Percentiles rank a stretch among this genome's conserved stretches.
Conservation (phyloP, 1,140 invertebrate species). For the Archivesica marissinica region DNA sequence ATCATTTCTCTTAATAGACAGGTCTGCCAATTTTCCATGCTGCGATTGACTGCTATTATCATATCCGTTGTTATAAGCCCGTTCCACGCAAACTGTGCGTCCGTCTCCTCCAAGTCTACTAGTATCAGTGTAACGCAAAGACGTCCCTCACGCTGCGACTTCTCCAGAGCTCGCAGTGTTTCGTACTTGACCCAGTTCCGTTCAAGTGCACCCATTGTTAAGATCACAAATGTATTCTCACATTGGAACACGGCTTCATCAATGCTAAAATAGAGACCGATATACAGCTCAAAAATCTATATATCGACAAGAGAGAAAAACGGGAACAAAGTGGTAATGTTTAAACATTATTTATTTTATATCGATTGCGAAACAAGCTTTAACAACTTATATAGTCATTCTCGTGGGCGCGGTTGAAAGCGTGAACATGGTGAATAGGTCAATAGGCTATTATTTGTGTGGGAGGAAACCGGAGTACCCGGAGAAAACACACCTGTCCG, state of each 20-base stretch:
- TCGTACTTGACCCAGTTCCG: conserved; percentile 27
- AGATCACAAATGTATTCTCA: conserved; percentile 9
- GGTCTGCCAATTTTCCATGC: not conserved
- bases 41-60: not conserved
- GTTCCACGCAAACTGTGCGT: not conserved
- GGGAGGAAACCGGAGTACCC: too few relatives aligned
- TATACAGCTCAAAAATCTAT: not conserved
- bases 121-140: conserved; percentile 17
- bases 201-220: not conserved
- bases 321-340: too few relatives aligned
- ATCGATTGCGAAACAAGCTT: too few relatives aligned
- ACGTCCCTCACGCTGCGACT: not conserved
- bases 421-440: too few relatives aligned
- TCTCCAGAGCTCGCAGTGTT: conserved; percentile 20
- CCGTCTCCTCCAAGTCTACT: not conserved
- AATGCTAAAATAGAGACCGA: conserved; percentile 17
- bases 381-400: too few relatives aligned
- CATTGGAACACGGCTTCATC: not conserved
- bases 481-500: too few relatives aligned
- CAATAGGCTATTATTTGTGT: too few relatives aligned
- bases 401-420: too few relatives aligned
- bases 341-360: too few relatives aligned
- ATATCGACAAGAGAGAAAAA: not conserved
- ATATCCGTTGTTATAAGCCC: conserved; percentile 7
- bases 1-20: not conserved